Evolutionary conservation across 2,888 invertebrate species (phyloP), one percentile per base, ranked within the genome.

Genomic region (Orthonevra nobilis): DNA sequence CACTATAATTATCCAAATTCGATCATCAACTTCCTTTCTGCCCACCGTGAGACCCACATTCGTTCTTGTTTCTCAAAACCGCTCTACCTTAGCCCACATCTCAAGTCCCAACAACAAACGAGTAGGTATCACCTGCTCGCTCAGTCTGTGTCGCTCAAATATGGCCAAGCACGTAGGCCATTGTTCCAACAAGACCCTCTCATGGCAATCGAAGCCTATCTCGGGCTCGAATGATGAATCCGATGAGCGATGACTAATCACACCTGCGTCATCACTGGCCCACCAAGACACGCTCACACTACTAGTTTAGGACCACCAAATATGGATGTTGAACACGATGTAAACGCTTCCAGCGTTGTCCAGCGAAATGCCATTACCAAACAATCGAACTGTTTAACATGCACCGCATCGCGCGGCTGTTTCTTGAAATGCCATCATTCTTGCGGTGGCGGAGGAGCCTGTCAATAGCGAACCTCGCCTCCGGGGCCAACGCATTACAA

Each of bases 131-230:
- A 64, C 44, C 61, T 63, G 72, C 40, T 20, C 44, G 42, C 30
- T 26, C 17, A 15, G n/a, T 36, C 26, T 2, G 14, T 2, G 52
- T 23, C 48, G 38, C 19, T 52, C 73, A 52, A 36, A 75, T 64
- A 75, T 77, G 72, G 77, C 32, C 70, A 64, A 42, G 52, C 77
- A 77, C 63, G 70, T 72, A 77, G 77, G 77, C 70, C 42, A 58
- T 77, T 77, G 75, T 75, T 70, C 38, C 34, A 38, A 23, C 23
- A 23, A 23, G 70, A 17, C 26, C 38, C 56, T 40, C 28, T 38
- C 50, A 38, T 30, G 61, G 73, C 66, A 28, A 36, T 44, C 34
- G 15, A 50, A 69, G 61, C 36, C 63, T 4, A 42, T 28, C 46
- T 54, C 12, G n/a, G n/a, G 48, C 23, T 32, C 19, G 14, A 14